Conservation (phyloP, 2,797 vertebrate species). For the Smutsia gigantea region DNA sequence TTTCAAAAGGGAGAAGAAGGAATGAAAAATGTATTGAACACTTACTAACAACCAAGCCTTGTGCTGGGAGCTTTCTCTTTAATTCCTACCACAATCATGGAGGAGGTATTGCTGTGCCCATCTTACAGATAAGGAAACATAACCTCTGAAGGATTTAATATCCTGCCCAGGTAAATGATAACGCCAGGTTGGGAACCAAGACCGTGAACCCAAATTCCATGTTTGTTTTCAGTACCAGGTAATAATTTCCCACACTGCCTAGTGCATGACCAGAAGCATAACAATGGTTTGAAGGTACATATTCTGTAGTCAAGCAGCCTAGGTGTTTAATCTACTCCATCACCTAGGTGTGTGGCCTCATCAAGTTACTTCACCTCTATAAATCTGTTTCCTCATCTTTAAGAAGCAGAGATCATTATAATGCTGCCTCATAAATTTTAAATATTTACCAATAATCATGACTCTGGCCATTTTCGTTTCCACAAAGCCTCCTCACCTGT, state of each 20-base stretch:
- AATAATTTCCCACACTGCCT: background rate
- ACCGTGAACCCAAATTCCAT: background rate
- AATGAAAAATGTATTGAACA: background rate
- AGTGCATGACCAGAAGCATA: background rate
- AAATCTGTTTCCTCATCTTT: constrained; percentile 42
- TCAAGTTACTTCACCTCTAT: background rate
- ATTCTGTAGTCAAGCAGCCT: background rate
- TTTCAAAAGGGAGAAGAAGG: background rate
- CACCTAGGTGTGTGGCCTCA: background rate
- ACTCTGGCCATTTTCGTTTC: background rate
- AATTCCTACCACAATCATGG: constrained; percentile 25
- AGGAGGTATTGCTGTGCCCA: constrained; percentile 10
- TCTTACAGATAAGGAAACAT: constrained; percentile 57
- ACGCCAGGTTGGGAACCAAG: constrained; percentile 36
- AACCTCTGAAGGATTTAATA: constrained; percentile 42
- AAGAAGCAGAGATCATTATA: background rate
- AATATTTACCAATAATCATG: constrained; percentile 11
- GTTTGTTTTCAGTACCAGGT: background rate
- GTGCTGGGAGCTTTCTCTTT: background rate
- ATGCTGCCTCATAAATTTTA: constrained; percentile 16
- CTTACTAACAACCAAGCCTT: background rate
- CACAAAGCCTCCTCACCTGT: background rate
- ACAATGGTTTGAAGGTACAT: background rate
- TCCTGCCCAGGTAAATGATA: constrained; percentile 2
- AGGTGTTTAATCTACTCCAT: background rate